Conservation (phyloP, 2,797 vertebrate species). For the Spea hammondii region DNA sequence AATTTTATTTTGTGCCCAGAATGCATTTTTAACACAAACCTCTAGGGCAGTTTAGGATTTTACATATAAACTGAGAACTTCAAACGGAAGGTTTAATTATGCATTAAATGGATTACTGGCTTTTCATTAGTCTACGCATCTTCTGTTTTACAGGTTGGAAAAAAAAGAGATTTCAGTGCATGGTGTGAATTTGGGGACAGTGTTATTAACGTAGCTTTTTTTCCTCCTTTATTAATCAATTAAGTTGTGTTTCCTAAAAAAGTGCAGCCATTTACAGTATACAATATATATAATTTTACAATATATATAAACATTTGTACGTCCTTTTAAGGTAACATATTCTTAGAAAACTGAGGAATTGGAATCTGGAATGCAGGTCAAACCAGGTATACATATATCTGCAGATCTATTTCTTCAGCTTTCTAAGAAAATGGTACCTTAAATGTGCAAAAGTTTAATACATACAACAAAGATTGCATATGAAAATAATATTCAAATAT, state of each 20-base stretch:
- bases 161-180: slow-evolving; percentile 6
- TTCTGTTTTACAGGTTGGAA: slow-evolving; percentile 16
- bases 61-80: slow-evolving; percentile 39
- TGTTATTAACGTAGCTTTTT: slow-evolving; percentile 1
- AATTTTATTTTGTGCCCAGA: background rate
- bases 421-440: no score
- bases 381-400: no score
- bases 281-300: no score
- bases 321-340: no score
- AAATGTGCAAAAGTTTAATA: no score
- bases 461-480: no score
- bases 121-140: slow-evolving; percentile 11
- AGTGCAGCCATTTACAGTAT: background rate
- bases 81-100: slow-evolving; percentile 34
- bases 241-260: background rate
- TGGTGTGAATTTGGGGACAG: slow-evolving; percentile 2
- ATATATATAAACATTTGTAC: no score
- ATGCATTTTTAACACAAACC: slow-evolving; percentile 10
- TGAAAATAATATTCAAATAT: no score
- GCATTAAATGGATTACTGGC: slow-evolving; percentile 38
- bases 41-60: slow-evolving; percentile 34
- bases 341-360: no score
- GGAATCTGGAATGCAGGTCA: no score
- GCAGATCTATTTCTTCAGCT: no score
- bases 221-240: background rate